Percentiles rank a stretch among this genome's conserved stretches.
phyloP scores from a whole-genome alignment of 1,140 invertebrate species.

The Cecropterus lyciades region DNA sequence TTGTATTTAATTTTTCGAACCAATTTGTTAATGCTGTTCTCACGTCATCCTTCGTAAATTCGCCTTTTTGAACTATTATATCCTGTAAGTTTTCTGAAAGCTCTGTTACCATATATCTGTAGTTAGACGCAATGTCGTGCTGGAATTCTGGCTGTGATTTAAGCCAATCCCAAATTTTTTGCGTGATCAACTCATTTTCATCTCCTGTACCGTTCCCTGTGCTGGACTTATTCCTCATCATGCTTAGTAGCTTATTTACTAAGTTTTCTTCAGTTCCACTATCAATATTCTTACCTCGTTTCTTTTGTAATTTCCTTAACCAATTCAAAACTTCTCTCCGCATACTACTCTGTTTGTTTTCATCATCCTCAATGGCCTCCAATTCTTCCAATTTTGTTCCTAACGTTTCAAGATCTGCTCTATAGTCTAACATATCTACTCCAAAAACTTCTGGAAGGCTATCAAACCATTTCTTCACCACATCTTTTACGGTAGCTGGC shows the following conservation, averaged over 20 bases:
- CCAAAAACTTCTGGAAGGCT: constrained; percentile 38
- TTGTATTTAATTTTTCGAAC: constrained; percentile 27
- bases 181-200: constrained; percentile 7
- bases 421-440: constrained; percentile 31
- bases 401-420: constrained; percentile 35
- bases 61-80: constrained; percentile 12
- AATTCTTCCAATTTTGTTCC: constrained; percentile 40
- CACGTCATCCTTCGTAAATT: constrained; percentile 10
- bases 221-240: constrained; percentile 1
- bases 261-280: constrained; percentile 39
- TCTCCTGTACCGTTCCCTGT: neutral
- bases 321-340: constrained; percentile 41
- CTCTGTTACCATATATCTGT: constrained; percentile 17
- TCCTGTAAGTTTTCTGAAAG: constrained; percentile 10
- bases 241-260: constrained; percentile 38
- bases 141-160: constrained; percentile 16
- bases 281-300: constrained; percentile 30
- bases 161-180: constrained; percentile 31
- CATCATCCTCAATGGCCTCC: constrained; percentile 23
- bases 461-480: constrained; percentile 37
- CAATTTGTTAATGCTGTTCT: constrained; percentile 15
- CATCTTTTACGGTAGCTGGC: neutral
- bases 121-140: constrained; percentile 4
- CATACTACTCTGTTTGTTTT: constrained; percentile 32
- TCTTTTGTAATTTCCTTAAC: constrained; percentile 40